Base-by-base conservation (phyloP, 2,888 invertebrate genomes). In the Tenthredo livida region DNA sequence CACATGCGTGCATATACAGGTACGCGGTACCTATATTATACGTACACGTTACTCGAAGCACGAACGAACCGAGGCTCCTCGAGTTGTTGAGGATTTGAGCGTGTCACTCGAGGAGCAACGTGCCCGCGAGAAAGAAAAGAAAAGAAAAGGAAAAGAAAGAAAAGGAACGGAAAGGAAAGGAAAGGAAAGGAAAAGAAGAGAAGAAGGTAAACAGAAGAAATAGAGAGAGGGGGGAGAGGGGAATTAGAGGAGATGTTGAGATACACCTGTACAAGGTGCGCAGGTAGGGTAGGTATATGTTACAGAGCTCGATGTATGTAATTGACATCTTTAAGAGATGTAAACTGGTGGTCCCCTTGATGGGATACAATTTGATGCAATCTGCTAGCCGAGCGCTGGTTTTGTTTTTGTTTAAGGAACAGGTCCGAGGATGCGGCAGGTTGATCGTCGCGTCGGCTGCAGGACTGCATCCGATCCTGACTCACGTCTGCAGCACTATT, bases 301-400 rank as follows among this genome's bases (percentile, higher is more conserved):
- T 67, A 67, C 17, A 33, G 25, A 25, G 0, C 67, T 67, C 17
- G 67, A 29, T 21, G 50, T 33, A 37, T 40, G 80, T 80, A 80
- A 80, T 80, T 80, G 80, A 80, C 80, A 80, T 80, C 58, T 80
- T 80, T 80, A 80, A 61, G 80, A 58, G 80, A 80, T 58, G 80
- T 80, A 80, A 80, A 61, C 37, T 80, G 58, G 80, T 80, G 58
- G 80, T 80, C 58, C 61, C 40, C 61, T 25, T 80, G 80, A 77
- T 29, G 80, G 58, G 61, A 80, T 40, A 61, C 80, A 37, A 61
- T 61, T 80, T 80, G 80, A 58, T 80, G 21, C 21, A 58, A 80
- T 80, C 80, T 80, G 21, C 40, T 58, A 15, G 37, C 77, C 25
- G 33, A 17, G 4, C 29, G 17, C 12, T 25, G 3, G 15, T 50